These are phyloP conservation scores for Orchesella flavescens DNA, from an alignment of 2,888 invertebrate genomes.

Conservation along the genomic window DNA sequence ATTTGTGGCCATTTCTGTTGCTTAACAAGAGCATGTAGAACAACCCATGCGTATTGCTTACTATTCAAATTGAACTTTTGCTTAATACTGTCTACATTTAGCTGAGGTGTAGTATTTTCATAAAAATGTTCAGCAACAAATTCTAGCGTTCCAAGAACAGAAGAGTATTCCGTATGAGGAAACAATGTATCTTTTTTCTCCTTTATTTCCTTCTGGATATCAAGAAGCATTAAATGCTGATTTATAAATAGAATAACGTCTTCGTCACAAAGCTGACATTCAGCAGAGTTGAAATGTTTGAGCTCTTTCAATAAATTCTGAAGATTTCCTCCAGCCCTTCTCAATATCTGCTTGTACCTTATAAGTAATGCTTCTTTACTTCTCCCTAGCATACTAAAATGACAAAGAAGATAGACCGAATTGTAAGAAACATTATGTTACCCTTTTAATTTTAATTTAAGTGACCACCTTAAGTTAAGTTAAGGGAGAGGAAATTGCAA, in stretches of 20 bases:
- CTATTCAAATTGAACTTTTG: slow-evolving; percentile 76
- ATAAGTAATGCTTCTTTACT: slow-evolving; percentile 79
- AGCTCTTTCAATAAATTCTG: slow-evolving; percentile 68
- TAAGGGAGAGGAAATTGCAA: too few relatives aligned
- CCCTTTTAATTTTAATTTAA: too few relatives aligned
- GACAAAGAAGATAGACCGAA: background rate
- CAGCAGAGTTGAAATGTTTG: slow-evolving; percentile 69
- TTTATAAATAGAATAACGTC: slow-evolving; percentile 65
- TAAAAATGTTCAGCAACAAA: slow-evolving; percentile 69
- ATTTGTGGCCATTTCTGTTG: slow-evolving; percentile 80
- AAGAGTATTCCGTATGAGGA: slow-evolving; percentile 62
- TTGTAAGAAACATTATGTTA: too few relatives aligned
- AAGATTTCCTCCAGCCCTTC: slow-evolving; percentile 66
- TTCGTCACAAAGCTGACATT: slow-evolving; percentile 70
- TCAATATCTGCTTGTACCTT: slow-evolving; percentile 69
- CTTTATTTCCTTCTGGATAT: slow-evolving; percentile 67
- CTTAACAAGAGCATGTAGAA: slow-evolving; percentile 79
- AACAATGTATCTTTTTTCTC: slow-evolving; percentile 68
- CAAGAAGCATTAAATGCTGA: slow-evolving; percentile 69
- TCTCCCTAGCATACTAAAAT: slow-evolving; percentile 80
- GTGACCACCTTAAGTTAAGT: too few relatives aligned
- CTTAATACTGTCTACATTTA: slow-evolving; percentile 66
- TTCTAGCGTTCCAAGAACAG: slow-evolving; percentile 67
- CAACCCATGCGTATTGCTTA: slow-evolving; percentile 83
- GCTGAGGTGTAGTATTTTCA: slow-evolving; percentile 53